Conservation (phyloP, 2,113 vertebrate species). For the Chelonoidis abingdonii region DNA sequence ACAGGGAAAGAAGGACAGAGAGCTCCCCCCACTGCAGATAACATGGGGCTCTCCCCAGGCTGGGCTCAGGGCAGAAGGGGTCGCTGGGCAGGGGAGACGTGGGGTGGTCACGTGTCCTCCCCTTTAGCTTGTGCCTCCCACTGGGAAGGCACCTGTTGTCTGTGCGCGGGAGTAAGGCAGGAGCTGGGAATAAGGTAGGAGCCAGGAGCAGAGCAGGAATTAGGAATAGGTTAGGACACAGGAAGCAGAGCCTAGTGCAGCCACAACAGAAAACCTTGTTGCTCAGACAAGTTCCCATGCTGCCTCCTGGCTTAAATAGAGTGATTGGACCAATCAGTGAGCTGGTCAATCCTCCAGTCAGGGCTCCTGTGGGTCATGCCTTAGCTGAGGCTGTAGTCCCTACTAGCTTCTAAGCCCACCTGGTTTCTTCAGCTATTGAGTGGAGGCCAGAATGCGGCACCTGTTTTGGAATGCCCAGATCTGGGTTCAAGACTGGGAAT, state of each 20-base stretch:
- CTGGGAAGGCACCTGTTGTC: no score
- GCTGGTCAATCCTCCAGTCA: background rate
- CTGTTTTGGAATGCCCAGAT: no score
- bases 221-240: background rate
- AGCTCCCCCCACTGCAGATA: no score
- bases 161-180: background rate
- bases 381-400: background rate
- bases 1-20: no score
- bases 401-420: background rate
- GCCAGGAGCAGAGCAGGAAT: background rate
- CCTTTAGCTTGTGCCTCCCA: no score
- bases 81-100: no score
- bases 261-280: background rate
- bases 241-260: background rate
- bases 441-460: background rate
- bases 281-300: no score
- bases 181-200: background rate
- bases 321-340: background rate
- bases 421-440: background rate
- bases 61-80: no score
- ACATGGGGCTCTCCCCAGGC: no score
- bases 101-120: no score
- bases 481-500: background rate
- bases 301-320: background rate
- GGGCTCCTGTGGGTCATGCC: background rate